These are phyloP conservation scores for Myripristis jacobus DNA, from an alignment of 2,797 vertebrate genomes.

Conservation along the genomic window DNA sequence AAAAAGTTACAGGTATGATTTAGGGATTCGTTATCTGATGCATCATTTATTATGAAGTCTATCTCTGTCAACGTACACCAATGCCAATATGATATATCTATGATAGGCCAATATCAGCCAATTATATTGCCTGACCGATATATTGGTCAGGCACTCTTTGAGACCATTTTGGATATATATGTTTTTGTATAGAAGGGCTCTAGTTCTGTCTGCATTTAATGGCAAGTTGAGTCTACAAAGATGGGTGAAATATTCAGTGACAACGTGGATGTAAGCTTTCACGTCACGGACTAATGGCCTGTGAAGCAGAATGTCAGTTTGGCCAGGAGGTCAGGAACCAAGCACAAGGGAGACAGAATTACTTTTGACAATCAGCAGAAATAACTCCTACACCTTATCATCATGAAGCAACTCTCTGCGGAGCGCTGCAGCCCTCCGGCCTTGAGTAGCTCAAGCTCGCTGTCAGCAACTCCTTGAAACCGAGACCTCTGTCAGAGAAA, in stretches of 20 bases:
- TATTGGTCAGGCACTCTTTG: no score
- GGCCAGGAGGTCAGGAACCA: conserved; percentile 35
- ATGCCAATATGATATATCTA: no score
- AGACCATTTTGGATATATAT: no score
- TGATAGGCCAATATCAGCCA: no score
- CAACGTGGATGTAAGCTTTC: conserved; percentile 1
- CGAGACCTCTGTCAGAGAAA: conserved; percentile 47
- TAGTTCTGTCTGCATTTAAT: not conserved
- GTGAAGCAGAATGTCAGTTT: conserved; percentile 10
- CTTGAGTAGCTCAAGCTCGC: conserved; percentile 48
- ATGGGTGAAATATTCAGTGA: no score
- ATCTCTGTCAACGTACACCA: no score
- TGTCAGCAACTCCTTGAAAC: conserved; percentile 63
- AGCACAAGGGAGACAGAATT: conserved; percentile 19
- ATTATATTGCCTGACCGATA: no score
- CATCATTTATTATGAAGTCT: no score
- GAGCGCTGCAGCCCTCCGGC: conserved; percentile 27
- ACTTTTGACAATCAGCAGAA: conserved; percentile 22
- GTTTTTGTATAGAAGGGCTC: no score
- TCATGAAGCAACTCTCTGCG: conserved; percentile 27
- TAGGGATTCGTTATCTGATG: no score
- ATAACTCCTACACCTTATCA: conserved; percentile 49
- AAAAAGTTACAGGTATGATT: no score
- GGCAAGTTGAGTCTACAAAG: no score
- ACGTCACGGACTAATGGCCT: conserved; percentile 13